Conservation (phyloP, 2,113 vertebrate genomes). For the Coreoperca whiteheadi region DNA sequence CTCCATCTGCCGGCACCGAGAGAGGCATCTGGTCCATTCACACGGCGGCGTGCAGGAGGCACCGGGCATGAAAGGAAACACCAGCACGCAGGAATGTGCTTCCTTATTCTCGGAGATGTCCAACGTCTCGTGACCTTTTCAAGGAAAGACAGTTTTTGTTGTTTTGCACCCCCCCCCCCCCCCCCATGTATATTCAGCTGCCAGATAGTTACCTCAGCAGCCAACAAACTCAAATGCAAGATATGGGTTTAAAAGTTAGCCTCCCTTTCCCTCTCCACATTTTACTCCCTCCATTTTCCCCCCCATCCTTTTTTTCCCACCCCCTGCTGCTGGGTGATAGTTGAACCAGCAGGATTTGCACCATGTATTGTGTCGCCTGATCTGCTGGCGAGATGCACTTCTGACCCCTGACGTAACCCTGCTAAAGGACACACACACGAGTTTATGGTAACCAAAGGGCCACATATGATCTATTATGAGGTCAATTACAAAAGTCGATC, state of each 20-base stretch:
- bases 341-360: constrained; percentile 52
- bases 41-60: constrained; percentile 52
- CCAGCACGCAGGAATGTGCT: constrained; percentile 61
- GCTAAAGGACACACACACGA: neutral
- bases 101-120: constrained; percentile 38
- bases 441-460: constrained; percentile 6
- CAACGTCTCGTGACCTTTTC: constrained; percentile 39
- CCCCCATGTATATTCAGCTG: neutral
- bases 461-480: neutral
- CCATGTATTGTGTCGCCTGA: constrained; percentile 53
- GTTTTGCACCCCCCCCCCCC: neutral
- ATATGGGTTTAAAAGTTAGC: neutral
- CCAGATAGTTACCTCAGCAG: neutral
- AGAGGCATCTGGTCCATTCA: constrained; percentile 78
- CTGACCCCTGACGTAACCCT: constrained; percentile 35
- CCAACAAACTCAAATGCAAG: neutral
- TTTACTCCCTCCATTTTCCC: neutral
- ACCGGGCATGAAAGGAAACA: constrained; percentile 43
- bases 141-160: constrained; percentile 5
- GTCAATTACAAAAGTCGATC: too few species aligned
- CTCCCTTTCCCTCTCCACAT: neutral
- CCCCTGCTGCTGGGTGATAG: constrained; percentile 29
- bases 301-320: neutral
- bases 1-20: constrained; percentile 73
- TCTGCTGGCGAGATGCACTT: constrained; percentile 45